These are phyloP conservation scores for Xestobium rufovillosum DNA, from an alignment of 2,888 invertebrate genomes.

Conservation along the genomic window DNA sequence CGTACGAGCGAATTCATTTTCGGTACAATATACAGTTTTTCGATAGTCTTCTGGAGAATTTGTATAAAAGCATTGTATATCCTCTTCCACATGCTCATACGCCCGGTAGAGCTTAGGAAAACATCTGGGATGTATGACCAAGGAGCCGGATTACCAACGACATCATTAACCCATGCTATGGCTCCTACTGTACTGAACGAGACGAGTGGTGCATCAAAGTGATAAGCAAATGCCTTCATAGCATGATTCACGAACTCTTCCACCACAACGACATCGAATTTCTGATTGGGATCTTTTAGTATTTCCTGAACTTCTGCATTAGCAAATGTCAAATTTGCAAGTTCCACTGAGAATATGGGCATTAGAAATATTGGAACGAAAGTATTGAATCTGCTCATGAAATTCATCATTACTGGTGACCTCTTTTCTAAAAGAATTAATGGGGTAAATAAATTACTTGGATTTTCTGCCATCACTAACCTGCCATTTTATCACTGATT, in stretches of 20 bases:
- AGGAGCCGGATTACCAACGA: conserved; percentile 45
- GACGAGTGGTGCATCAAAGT: conserved; percentile 38
- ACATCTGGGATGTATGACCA: conserved; percentile 41
- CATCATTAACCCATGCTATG: conserved; percentile 42
- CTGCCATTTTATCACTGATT: too few species aligned
- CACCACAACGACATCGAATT: conserved; percentile 42
- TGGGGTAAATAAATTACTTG: too few species aligned
- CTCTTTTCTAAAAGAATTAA: too few species aligned
- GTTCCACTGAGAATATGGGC: too few species aligned
- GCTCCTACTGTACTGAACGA: conserved; percentile 43
- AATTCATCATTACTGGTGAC: too few species aligned
- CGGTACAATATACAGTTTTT: conserved; percentile 12
- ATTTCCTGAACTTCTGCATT: too few species aligned
- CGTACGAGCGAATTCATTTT: conserved; percentile 17
- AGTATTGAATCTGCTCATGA: too few species aligned
- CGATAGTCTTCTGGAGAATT: conserved; percentile 8
- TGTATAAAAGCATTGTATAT: conserved; percentile 22
- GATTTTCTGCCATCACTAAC: too few species aligned
- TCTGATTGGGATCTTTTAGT: too few species aligned
- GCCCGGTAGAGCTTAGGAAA: conserved; percentile 16
- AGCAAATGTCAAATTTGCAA: too few species aligned
- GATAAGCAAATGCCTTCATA: conserved; percentile 37
- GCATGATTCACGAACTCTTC: conserved; percentile 48
- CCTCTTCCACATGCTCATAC: conserved; percentile 27
- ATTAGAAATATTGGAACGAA: too few species aligned